A percentile compares a stretch with the other conserved stretches of the same genome.
phyloP scores from a whole-genome alignment of 2,797 vertebrate species.

The Antrozous pallidus region DNA sequence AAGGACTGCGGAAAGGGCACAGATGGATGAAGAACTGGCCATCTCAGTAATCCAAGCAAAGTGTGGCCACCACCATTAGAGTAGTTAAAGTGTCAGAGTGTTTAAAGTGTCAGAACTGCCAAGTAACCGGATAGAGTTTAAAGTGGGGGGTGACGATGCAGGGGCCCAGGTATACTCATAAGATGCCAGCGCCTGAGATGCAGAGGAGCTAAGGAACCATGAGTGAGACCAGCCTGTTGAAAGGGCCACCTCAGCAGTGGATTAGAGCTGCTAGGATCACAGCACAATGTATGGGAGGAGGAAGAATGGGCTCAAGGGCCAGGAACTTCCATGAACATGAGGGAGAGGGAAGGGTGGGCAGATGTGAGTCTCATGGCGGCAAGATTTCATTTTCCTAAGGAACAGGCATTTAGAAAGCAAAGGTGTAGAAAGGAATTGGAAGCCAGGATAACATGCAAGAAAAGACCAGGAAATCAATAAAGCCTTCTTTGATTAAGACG shows the following conservation, averaged over 20 bases:
- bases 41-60: background rate
- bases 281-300: background rate
- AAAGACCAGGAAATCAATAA: background rate
- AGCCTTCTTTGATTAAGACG: background rate
- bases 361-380: background rate
- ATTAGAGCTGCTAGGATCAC: background rate
- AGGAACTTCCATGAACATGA: background rate
- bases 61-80: background rate
- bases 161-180: background rate
- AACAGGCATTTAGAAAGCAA: background rate
- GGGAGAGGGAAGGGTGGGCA: background rate
- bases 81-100: too few relatives aligned
- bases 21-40: background rate
- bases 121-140: background rate
- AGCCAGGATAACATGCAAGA: background rate
- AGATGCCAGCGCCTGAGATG: background rate
- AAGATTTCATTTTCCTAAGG: background rate
- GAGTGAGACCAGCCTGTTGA: background rate
- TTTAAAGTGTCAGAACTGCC: background rate
- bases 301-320: rapidly evolving
- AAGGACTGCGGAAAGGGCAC: background rate
- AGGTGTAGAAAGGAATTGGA: background rate
- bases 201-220: background rate
- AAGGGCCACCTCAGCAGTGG: background rate
- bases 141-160: background rate